Evolutionary conservation across 1,140 invertebrate genomes (phyloP).

Genomic region (Nomia melanderi): DNA sequence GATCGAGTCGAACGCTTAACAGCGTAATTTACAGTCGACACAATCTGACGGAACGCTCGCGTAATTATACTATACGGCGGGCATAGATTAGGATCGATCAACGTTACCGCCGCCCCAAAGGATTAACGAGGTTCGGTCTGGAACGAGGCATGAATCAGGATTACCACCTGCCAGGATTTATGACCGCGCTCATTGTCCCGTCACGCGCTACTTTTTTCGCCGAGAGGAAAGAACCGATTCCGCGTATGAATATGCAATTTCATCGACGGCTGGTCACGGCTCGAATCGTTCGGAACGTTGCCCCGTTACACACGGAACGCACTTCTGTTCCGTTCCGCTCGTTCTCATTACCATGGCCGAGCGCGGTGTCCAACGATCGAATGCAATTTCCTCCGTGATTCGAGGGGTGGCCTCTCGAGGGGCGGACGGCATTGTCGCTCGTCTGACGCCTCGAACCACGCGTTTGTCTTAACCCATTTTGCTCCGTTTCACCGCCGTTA

Average conservation of each 20-base stretch:
- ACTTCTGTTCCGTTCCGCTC: constrained; percentile 30
- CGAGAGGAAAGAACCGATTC: constrained; percentile 38
- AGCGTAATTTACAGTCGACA: not conserved
- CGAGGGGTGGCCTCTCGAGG: too few species aligned
- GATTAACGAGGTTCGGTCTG: constrained; percentile 62
- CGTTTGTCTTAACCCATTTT: not conserved
- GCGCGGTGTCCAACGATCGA: not conserved
- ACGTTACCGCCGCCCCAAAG: constrained; percentile 48
- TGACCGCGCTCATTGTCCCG: constrained; percentile 38
- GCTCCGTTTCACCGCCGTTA: too few species aligned
- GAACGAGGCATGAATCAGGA: constrained; percentile 66
- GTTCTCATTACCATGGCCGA: not conserved
- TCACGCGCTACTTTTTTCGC: constrained; percentile 50
- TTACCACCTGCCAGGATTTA: constrained; percentile 67
- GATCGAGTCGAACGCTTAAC: too few species aligned
- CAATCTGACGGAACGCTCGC: not conserved
- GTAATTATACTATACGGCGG: constrained; percentile 22
- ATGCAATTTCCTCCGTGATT: not conserved
- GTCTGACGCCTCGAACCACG: not conserved
- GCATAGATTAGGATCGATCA: constrained; percentile 62
- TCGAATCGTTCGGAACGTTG: constrained; percentile 27
- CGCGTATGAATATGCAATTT: constrained; percentile 72
- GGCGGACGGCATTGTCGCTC: not conserved
- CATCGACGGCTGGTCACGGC: constrained; percentile 57
- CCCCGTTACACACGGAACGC: constrained; percentile 38